Evolutionary conservation across 1,140 invertebrate genomes (phyloP), one percentile per base, ranked within the genome.

Genomic region (Micrasema longulum): DNA sequence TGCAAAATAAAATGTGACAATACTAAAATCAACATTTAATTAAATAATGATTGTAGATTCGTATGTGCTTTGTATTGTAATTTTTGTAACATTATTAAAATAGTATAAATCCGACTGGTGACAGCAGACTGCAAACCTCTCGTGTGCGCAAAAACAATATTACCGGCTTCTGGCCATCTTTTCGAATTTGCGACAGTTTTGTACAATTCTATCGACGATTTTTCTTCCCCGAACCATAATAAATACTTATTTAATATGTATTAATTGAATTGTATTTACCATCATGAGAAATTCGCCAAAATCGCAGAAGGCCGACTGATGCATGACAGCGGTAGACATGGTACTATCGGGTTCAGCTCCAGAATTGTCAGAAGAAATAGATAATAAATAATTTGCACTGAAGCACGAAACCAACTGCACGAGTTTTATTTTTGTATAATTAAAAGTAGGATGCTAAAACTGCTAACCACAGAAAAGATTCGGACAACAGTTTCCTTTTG

Each of bases 311-410:
- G 82, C 81, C 82, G 84, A 83, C 82, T 84, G 84, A 79, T 85
- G 83, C 83, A 85, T 85, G 80, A 85, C 84, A 77, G 84, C 84
- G 79, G 84, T 85, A 81, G 83, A 85, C 84, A 57, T 81, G 78
- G 23, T 3, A 55, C 18, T 23, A 41, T 48, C 16, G 9, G 20
- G 26, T 22, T 62, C 67, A 35, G 53, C 41, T 69, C 67, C 67
- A 62, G 67, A 55, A 55, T 67, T 55, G 65, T 68, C 65, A 55
- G 53, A 55, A n/a, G 38, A 38, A 9, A 16, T 38, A 65, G 18
- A 53, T 41, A 68, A 55, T 57, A 69, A 60, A 69, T 60, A 69
- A 69, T 47, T 47, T 47, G 53, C 67, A 69, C 67, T 69, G 67
- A 60, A 69, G 50, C 67, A 69, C 67, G 67, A 31, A 69, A 60